These are phyloP conservation scores for Trissolcus japonicus DNA, from an alignment of 2,888 invertebrate genomes.

Conservation along the genomic window DNA sequence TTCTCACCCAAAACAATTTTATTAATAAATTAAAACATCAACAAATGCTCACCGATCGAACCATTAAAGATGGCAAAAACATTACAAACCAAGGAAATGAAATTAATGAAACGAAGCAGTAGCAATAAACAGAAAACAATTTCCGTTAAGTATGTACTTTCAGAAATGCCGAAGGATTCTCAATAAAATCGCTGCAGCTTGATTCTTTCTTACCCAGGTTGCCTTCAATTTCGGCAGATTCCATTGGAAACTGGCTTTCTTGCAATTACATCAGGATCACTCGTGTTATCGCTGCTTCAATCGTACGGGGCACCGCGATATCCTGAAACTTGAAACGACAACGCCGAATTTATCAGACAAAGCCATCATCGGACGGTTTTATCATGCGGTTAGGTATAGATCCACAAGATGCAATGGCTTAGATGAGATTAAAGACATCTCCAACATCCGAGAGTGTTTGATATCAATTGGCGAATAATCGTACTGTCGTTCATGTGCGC, in stretches of 20 bases:
- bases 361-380: constrained; percentile 51
- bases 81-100: constrained; percentile 40
- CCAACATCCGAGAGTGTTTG: constrained; percentile 27
- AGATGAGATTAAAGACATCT: constrained; percentile 51
- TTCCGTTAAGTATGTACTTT: constrained; percentile 51
- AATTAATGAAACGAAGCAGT: constrained; percentile 49
- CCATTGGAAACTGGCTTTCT: constrained; percentile 53
- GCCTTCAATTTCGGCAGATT: constrained; percentile 55
- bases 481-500: constrained; percentile 16
- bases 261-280: constrained; percentile 54
- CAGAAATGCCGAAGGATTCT: constrained; percentile 45
- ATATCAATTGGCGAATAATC: constrained; percentile 25
- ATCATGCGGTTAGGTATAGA: constrained; percentile 43
- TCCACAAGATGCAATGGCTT: constrained; percentile 44
- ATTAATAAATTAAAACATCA: neutral
- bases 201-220: constrained; percentile 46
- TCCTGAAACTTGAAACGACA: constrained; percentile 49
- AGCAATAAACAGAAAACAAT: constrained; percentile 54
- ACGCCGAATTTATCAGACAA: constrained; percentile 57
- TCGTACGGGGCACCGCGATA: constrained; percentile 51
- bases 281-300: constrained; percentile 52
- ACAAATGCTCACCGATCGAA: neutral
- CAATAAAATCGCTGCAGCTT: constrained; percentile 53
- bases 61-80: constrained; percentile 14
- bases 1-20: no score